A percentile compares a stretch with the other conserved stretches of the same genome.
Conservation (phyloP, 37 sponge, comb jelly and placozoan species). For the Tethya wilhelma region DNA sequence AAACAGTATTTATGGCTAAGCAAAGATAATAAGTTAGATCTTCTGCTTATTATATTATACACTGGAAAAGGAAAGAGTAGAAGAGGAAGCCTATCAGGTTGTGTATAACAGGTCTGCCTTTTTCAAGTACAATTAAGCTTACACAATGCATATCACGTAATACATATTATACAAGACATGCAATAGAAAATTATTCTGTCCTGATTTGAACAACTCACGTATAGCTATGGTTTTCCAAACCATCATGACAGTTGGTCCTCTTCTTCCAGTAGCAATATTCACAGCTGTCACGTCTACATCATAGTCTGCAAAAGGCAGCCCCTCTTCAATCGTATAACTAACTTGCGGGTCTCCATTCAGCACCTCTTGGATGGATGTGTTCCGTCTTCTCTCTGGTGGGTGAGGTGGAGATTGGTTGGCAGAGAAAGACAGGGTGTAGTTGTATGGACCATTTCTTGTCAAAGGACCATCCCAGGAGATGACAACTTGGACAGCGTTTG, state of each 20-base stretch:
- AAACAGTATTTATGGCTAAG: neutral
- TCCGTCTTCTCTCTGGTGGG: neutral
- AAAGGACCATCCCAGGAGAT: conserved; percentile 35
- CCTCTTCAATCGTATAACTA: conserved; percentile 11
- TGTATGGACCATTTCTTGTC: conserved; percentile 28
- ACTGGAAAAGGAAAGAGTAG: neutral
- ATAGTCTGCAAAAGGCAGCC: conserved; percentile 41
- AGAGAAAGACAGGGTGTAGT: neutral
- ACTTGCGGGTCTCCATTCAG: neutral
- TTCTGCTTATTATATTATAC: neutral
- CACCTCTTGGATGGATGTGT: too few relatives aligned
- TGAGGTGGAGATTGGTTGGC: conserved; percentile 1
- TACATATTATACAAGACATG: too few relatives aligned
- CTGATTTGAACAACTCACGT: conserved; percentile 20
- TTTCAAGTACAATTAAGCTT: conserved; percentile 3
- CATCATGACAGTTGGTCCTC: neutral
- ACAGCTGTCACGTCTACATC: conserved; percentile 29
- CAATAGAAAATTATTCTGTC: too few relatives aligned
- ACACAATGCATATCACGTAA: neutral
- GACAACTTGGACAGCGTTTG: neutral
- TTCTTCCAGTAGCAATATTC: conserved; percentile 4
- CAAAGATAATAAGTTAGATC: neutral
- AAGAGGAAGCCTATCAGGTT: too few relatives aligned
- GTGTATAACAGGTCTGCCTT: too few relatives aligned
- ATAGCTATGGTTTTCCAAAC: conserved; percentile 5